phyloP scores from a whole-genome alignment of 2,797 vertebrate genomes.

The Crotalus adamanteus region DNA sequence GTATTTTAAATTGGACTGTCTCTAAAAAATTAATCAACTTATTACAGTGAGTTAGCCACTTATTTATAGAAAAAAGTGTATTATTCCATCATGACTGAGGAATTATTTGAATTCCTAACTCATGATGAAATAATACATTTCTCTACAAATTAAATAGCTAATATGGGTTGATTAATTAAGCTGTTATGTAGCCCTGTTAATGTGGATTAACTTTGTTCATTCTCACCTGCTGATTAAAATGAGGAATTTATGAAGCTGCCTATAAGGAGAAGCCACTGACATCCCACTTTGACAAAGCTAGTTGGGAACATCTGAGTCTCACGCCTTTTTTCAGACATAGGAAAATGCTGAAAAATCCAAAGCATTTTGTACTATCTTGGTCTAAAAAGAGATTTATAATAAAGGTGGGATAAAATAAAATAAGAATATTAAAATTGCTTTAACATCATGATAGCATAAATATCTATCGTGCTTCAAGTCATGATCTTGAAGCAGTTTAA shows the following conservation, averaged over 20 bases:
- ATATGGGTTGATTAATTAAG: not conserved
- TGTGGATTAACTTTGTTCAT: not conserved
- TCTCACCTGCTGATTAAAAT: not conserved
- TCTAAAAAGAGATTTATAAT: not conserved
- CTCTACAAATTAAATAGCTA: not conserved
- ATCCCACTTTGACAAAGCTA: not conserved
- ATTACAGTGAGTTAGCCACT: not conserved
- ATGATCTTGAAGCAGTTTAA: not conserved
- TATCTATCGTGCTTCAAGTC: not conserved
- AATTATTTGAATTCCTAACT: not conserved
- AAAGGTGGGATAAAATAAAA: not conserved
- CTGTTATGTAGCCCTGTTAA: not conserved
- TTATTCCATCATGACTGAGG: not conserved
- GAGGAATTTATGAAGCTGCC: not conserved
- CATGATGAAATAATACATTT: not conserved
- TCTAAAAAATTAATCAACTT: not conserved
- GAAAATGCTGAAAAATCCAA: not conserved
- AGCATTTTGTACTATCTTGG: not conserved
- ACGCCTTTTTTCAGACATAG: not conserved
- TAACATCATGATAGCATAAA: not conserved
- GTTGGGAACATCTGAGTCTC: not conserved
- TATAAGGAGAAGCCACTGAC: not conserved
- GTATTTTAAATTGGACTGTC: not conserved
- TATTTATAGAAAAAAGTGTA: not conserved
- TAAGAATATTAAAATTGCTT: not conserved